A percentile compares a stretch with the other conserved stretches of the same genome.
These are phyloP conservation scores for Acleris laterana DNA, from an alignment of 2,888 invertebrate genomes.

Conservation along the genomic window DNA sequence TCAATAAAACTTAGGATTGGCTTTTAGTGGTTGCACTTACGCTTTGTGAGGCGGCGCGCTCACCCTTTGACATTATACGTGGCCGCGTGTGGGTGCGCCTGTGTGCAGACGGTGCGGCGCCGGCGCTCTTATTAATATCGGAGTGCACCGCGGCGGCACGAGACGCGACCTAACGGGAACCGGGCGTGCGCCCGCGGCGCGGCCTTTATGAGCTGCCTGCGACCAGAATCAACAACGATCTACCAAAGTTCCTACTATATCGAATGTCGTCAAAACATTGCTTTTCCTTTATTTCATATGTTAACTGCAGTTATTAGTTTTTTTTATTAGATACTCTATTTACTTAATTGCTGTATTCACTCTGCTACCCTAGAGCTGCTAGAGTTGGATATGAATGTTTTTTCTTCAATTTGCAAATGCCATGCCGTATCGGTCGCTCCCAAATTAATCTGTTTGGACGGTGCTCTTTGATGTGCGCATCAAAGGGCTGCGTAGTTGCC, in stretches of 20 bases:
- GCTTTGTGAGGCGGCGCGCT: slow-evolving; percentile 83
- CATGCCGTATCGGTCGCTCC: slow-evolving; percentile 24
- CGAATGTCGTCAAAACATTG: not conserved
- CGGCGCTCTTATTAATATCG: slow-evolving; percentile 65
- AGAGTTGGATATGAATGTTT: not conserved
- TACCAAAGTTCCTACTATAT: not conserved
- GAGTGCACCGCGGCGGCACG: slow-evolving; percentile 45
- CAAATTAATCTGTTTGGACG: slow-evolving; percentile 36
- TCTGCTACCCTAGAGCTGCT: too few relatives aligned
- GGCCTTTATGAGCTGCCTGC: slow-evolving; percentile 20
- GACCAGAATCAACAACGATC: not conserved
- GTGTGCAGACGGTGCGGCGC: slow-evolving; percentile 65
- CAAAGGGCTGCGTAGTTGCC: slow-evolving; percentile 62
- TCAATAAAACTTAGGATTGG: slow-evolving; percentile 85
- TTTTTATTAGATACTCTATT: too few relatives aligned
- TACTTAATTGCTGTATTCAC: too few relatives aligned
- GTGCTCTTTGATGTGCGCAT: slow-evolving; percentile 58
- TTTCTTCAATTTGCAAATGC: slow-evolving; percentile 25
- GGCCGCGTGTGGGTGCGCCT: slow-evolving; percentile 52
- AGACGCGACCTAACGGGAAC: slow-evolving; percentile 31
- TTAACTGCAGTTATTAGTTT: too few relatives aligned
- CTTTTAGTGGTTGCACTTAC: slow-evolving; percentile 85
- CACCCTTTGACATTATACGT: slow-evolving; percentile 84
- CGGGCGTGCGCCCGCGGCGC: slow-evolving; percentile 44
- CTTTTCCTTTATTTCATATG: too few relatives aligned